A percentile compares a stretch with the other conserved stretches of the same genome.
phyloP scores from a whole-genome alignment of 2,797 vertebrate species.

The Lutra lutra region DNA sequence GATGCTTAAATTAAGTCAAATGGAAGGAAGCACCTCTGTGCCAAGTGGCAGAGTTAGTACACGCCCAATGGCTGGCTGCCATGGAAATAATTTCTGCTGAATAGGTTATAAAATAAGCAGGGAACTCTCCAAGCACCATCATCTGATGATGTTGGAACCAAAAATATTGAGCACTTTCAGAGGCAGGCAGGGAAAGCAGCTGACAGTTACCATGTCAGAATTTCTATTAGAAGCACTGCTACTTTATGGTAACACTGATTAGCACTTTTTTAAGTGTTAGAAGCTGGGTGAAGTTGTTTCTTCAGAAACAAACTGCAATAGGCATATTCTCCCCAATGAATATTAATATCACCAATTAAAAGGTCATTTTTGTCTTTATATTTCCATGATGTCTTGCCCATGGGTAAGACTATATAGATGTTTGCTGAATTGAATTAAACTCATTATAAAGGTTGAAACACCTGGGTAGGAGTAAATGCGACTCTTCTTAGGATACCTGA shows the following conservation, averaged over 20 bases:
- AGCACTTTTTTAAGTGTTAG: conserved; percentile 73
- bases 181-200: conserved; percentile 22
- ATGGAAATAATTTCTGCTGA: conserved; percentile 84
- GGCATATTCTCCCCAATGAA: conserved; percentile 48
- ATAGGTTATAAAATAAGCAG: conserved; percentile 82
- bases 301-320: conserved; percentile 75
- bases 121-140: conserved; percentile 76
- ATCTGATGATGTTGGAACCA: conserved; percentile 49
- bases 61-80: conserved; percentile 78
- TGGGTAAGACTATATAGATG: background rate
- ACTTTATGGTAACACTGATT: conserved; percentile 74
- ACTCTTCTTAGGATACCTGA: conserved; percentile 78
- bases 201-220: conserved; percentile 74
- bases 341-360: background rate
- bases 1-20: conserved; percentile 80
- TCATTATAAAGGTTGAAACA: conserved; percentile 80
- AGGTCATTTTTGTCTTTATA: background rate
- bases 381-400: background rate
- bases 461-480: conserved; percentile 81
- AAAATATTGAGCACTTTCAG: conserved; percentile 36
- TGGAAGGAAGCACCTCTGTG: conserved; percentile 76
- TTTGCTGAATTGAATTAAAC: conserved; percentile 28
- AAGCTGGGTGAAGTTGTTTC: conserved; percentile 79
- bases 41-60: conserved; percentile 77
- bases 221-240: conserved; percentile 76